These are phyloP conservation scores for Spialia ferax DNA, from an alignment of 2,888 invertebrate genomes.

Conservation along the genomic window DNA sequence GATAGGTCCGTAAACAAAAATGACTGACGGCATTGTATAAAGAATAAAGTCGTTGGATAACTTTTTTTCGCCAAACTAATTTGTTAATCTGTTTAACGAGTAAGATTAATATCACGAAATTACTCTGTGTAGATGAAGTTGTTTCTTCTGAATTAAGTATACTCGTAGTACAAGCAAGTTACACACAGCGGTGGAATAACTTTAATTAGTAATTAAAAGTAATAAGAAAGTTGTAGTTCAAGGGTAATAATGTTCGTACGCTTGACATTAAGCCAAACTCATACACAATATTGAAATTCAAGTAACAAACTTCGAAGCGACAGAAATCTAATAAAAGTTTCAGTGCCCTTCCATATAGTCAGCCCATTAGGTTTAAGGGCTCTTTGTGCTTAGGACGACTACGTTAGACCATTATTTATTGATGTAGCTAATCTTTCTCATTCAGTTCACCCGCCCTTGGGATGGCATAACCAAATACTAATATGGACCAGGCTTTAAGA, in stretches of 20 bases:
- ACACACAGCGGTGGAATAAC: background rate
- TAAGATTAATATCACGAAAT: no score
- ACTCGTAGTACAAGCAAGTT: background rate
- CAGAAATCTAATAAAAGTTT: constrained; percentile 32
- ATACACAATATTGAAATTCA: constrained; percentile 2
- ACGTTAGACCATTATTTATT: constrained; percentile 19
- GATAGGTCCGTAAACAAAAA: background rate
- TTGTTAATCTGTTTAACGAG: no score
- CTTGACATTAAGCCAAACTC: background rate
- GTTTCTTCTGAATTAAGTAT: background rate
- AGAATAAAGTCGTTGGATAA: background rate
- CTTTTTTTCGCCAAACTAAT: no score
- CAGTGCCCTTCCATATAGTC: constrained; percentile 16
- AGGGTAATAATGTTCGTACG: background rate
- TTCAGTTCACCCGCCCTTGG: constrained; percentile 20
- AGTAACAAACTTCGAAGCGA: constrained; percentile 11
- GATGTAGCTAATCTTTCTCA: constrained; percentile 17
- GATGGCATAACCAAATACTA: constrained; percentile 24
- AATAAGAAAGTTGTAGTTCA: background rate
- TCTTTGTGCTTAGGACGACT: constrained; percentile 11
- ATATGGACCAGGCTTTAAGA: constrained; percentile 18
- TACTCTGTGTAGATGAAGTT: background rate
- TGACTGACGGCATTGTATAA: background rate
- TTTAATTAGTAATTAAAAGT: background rate
- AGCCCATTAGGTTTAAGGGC: constrained; percentile 26